Evolutionary conservation across 2,797 vertebrate genomes (phyloP), one percentile per base, ranked within the genome.

Genomic region (Sternotherus odoratus): DNA sequence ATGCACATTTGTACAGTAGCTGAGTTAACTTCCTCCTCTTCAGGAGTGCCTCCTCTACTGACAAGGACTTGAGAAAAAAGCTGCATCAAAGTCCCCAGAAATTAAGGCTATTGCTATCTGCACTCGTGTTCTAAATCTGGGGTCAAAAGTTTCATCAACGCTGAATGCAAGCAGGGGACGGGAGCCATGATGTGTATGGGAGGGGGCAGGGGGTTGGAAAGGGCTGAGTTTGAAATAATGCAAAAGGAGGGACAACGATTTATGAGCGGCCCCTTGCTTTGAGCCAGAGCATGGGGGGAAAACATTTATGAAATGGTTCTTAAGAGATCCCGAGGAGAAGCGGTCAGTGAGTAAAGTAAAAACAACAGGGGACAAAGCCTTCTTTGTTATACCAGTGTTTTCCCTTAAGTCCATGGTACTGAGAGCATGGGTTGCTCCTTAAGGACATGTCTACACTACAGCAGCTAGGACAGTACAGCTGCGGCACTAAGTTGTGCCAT

Each of bases 1-100:
- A 92, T 24, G 56, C 86, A 95, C 82, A 74, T 95, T 93, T 86
- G 26, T 90, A 93, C 96, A 81, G 95, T 97, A 97, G 96, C 96
- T 92, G 83, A 54, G 77, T 72, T 77, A 78, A 66, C 60, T 43
- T 97, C 94, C 95, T 94, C 86, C 93, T 84, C 80, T 81, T 85
- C 74, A 66, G 63, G n/a, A 88, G 91, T 92, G 94, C 81, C 88
- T 72, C 79, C 85, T 77, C 85, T 77, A 1, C 85, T 94, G 46
- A 82, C 24, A 19, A 80, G 2, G 63, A 74, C 78, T 54, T 4
- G 48, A 69, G 86, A 86, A 84, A 90, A 85, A 87, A 77, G 69
- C 2, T 19, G 6, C 0, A 0, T 3, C 2, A 33, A 3, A 4
- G 63, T 15, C 33, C 33, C 48, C 33, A 2, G 69, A 39, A 30